Evolutionary conservation across 2,113 vertebrate genomes (phyloP).

Genomic region (Gambusia affinis): DNA sequence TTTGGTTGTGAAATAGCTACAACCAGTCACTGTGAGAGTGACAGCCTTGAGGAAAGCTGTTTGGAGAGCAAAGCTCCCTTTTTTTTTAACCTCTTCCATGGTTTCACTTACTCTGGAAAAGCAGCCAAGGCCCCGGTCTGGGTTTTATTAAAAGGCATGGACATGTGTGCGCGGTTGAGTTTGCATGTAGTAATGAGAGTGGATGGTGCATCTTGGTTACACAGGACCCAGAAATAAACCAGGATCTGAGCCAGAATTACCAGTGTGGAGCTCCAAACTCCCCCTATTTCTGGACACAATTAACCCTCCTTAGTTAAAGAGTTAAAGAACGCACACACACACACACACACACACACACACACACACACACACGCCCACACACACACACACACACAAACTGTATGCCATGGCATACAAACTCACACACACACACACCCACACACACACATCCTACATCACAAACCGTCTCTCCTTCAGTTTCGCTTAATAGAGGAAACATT

Average conservation of each 20-base stretch:
- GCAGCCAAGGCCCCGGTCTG: conserved; percentile 34
- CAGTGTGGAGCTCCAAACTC: conserved; percentile 35
- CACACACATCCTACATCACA: background rate
- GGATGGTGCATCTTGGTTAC: conserved; percentile 25
- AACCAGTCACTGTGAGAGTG: background rate
- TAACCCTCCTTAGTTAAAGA: conserved; percentile 26
- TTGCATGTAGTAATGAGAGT: conserved; percentile 35
- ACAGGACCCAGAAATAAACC: conserved; percentile 62
- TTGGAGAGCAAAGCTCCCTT: conserved; percentile 19
- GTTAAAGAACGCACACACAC: background rate
- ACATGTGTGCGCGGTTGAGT: conserved; percentile 18
- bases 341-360: conserved; percentile 8
- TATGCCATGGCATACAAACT: conserved; percentile 4
- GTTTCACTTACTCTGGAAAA: conserved; percentile 34
- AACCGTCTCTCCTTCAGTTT: background rate
- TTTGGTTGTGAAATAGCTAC: background rate
- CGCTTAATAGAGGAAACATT: conserved; percentile 48
- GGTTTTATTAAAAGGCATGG: conserved; percentile 60
- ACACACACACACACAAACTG: background rate
- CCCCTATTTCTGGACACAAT: conserved; percentile 28
- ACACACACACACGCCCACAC: too few species aligned
- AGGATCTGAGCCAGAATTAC: conserved; percentile 50
- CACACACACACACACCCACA: background rate
- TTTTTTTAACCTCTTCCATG: conserved; percentile 33
- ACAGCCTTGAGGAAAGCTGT: conserved; percentile 4